Percentiles rank a stretch among this genome's conserved stretches.
These are phyloP conservation scores for Campoplex capitator DNA, from an alignment of 2,888 invertebrate species.

Conservation along the genomic window DNA sequence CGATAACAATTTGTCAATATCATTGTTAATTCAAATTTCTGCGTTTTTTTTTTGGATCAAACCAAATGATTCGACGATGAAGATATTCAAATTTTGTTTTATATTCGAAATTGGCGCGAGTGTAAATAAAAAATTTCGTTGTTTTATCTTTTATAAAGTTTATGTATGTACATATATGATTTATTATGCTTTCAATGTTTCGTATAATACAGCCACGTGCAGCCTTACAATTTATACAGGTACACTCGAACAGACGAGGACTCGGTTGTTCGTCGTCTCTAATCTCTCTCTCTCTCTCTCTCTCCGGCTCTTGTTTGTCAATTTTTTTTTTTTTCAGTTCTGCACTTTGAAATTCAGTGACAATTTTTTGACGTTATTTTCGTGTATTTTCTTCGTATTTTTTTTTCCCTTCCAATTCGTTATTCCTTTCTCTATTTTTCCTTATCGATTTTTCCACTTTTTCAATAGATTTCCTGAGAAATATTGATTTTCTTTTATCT, in stretches of 20 bases:
- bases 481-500: background rate
- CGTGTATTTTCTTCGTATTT: background rate
- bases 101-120: background rate
- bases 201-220: constrained; percentile 45
- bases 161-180: constrained; percentile 47
- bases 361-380: background rate
- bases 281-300: background rate
- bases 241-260: constrained; percentile 47
- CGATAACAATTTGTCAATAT: background rate
- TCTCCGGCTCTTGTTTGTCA: constrained; percentile 1
- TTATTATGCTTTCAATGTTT: constrained; percentile 55
- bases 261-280: constrained; percentile 26
- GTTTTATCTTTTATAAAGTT: constrained; percentile 19
- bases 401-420: constrained; percentile 5
- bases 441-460: constrained; percentile 11
- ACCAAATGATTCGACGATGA: background rate
- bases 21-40: background rate
- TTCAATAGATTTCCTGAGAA: background rate
- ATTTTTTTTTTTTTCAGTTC: background rate
- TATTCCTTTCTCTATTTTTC: background rate
- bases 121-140: background rate
- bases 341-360: background rate
- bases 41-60: background rate
- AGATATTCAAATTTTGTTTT: background rate
- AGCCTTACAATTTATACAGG: constrained; percentile 56